Base-by-base conservation (phyloP, 2,888 invertebrate species). In the Drosophila tripunctata region DNA sequence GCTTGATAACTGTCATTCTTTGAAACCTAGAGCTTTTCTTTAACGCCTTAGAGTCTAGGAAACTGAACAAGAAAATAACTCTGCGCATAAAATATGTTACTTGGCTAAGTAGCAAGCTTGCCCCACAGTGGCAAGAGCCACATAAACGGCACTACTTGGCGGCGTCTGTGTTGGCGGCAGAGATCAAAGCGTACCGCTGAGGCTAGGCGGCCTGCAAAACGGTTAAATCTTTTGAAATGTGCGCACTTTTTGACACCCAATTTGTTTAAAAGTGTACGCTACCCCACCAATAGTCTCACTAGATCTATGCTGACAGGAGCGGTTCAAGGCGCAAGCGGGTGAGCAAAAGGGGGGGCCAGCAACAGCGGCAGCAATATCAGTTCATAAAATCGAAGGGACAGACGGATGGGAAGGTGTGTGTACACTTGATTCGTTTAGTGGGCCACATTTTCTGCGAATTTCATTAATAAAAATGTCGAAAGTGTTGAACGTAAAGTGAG, bases 181-280 rank as follows among this genome's bases (percentile, higher is more conserved):
- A 84, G 81, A 86, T 86, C 86, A 84, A 84, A 81, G 80, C 35
- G 44, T 44, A 45, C 61, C 51, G 51, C 45, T 58, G 33, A 35
- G 51, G 65, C 60, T 19, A 22, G 44, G 71, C 68, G 33, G 75
- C 73, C 78, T 75, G 86, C 78, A 79, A 84, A 86, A 80, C 75
- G 86, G 86, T 83, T 78, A 83, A 88, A 74, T 88, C 88, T 88
- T 87, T 87, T 87, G 82, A 88, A 84, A 85, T 82, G 81, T 84
- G 80, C 84, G 82, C 82, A 87, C 85, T 88, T 88, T 88, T 88
- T 88, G 87, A 86, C 87, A 88, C 88, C 86, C 88, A 88, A 88
- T 88, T 88, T 88, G 88, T 85, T 88, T 82, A 88, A 87, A 85
- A 80, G 81, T 78, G 79, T 67, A 75, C 72, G 62, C 71, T n/a